Evolutionary conservation across 1,140 invertebrate species (phyloP).

Genomic region (Lethrus apterus): DNA sequence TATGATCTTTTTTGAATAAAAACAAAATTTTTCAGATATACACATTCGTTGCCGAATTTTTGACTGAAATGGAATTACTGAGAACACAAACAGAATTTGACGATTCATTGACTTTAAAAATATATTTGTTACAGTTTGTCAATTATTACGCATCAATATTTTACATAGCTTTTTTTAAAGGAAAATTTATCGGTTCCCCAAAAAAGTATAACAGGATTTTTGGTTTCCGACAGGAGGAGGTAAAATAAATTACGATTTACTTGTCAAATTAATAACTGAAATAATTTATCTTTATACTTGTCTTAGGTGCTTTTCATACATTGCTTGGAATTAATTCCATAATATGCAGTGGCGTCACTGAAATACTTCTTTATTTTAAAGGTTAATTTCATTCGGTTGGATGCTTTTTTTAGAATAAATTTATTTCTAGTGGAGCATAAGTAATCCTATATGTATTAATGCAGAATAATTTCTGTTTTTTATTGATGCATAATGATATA

Average conservation of each 20-base stretch:
- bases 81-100: slow-evolving; percentile 97
- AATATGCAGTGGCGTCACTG: background rate
- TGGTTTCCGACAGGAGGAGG: slow-evolving; percentile 76
- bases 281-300: background rate
- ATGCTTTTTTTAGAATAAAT: background rate
- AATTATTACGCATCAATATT: slow-evolving; percentile 99
- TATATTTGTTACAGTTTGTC: slow-evolving; percentile 95
- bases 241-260: slow-evolving; percentile 36
- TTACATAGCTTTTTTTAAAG: slow-evolving; percentile 98
- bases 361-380: slow-evolving; percentile 1
- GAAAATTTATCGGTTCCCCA: slow-evolving; percentile 82
- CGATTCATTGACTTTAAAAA: slow-evolving; percentile 92
- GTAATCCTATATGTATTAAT: too few relatives aligned
- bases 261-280: background rate
- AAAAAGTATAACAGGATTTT: slow-evolving; percentile 70
- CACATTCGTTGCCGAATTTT: slow-evolving; percentile 77
- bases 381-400: background rate
- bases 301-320: background rate
- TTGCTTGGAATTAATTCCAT: too few relatives aligned
- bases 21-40: slow-evolving; percentile 70
- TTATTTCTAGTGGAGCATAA: too few relatives aligned
- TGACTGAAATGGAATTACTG: slow-evolving; percentile 90
- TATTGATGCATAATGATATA: too few relatives aligned
- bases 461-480: too few relatives aligned
- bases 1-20: background rate